Evolutionary conservation across 2,113 vertebrate species (phyloP).

Genomic region (Oenanthe oenanthe): DNA sequence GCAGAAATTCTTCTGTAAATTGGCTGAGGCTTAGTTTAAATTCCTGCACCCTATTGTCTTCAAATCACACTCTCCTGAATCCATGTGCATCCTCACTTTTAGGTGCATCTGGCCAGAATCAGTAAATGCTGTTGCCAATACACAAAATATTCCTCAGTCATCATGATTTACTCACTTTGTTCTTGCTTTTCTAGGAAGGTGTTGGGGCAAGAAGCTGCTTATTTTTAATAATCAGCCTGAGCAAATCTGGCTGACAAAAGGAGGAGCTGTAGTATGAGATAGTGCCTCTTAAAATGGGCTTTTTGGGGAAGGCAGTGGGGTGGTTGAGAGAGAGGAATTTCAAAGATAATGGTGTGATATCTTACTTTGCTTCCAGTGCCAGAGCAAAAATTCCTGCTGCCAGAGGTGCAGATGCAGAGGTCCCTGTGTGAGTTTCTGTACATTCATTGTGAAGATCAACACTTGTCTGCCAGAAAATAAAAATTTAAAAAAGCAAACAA

Average conservation of each 20-base stretch:
- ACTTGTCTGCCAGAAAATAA: slow-evolving; percentile 81
- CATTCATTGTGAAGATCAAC: slow-evolving; percentile 95
- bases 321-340: background rate
- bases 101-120: background rate
- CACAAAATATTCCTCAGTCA: background rate
- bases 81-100: background rate
- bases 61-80: background rate
- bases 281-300: accelerated
- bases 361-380: slow-evolving; percentile 96
- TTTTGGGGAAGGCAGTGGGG: background rate
- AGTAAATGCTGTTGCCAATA: background rate
- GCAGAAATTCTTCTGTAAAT: background rate
- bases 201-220: background rate
- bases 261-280: background rate
- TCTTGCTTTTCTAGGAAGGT: background rate
- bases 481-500: background rate
- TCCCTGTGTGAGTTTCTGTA: slow-evolving; percentile 95
- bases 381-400: slow-evolving; percentile 97
- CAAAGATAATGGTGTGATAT: background rate
- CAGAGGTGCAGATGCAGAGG: slow-evolving; percentile 93
- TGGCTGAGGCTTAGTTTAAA: background rate
- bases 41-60: background rate
- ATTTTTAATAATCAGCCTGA: background rate
- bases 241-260: background rate
- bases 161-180: accelerated